Base-by-base conservation (phyloP, 2,888 invertebrate species). In the Protonemura montana region DNA sequence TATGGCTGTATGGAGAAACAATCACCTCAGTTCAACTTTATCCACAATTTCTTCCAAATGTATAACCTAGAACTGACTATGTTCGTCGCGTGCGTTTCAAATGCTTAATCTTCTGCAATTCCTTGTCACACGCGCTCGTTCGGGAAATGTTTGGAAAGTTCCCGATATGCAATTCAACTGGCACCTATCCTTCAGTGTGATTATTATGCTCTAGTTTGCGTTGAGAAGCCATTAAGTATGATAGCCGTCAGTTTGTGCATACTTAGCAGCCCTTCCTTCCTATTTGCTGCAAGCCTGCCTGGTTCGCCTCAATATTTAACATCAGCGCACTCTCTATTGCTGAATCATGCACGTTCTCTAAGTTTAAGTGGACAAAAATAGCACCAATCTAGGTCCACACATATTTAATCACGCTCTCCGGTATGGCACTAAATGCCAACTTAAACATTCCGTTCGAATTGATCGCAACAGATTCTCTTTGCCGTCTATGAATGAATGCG, bases 141-240 rank as follows among this genome's bases (percentile, higher is more conserved):
- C 59, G 76, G 82, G 82, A 83, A 78, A 13, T 78, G 78, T 78
- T 78, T 13, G 78, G 78, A 78, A 78, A 78, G 78, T 78, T 78
- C 78, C 26, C 26, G 78, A 27, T 78, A 28, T 27, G 28, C 28
- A 27, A 78, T 78, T 27, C 27, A 78, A 78, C 28, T 78, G 27
- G 26, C 28, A 78, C 78, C 10, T 28, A 78, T 78, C 26, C 78
- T 78, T 28, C 26, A 78, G 78, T 16, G 78, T 78, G 27, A 78
- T 27, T 78, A 78, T 26, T 26, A 78, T 78, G 28, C 78, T 59
- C 59, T 16, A 59, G 59, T 59, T 21, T 7, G 59, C 29, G 29
- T 81, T 81, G 81, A 30, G 78, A 81, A 81, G 81, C 81, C 81
- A 81, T 81, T 81, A 81, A 59, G 30, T 29, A 81, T 81, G 81